Conservation (phyloP, 2,113 vertebrate species). For the Prochilodus magdalenae region DNA sequence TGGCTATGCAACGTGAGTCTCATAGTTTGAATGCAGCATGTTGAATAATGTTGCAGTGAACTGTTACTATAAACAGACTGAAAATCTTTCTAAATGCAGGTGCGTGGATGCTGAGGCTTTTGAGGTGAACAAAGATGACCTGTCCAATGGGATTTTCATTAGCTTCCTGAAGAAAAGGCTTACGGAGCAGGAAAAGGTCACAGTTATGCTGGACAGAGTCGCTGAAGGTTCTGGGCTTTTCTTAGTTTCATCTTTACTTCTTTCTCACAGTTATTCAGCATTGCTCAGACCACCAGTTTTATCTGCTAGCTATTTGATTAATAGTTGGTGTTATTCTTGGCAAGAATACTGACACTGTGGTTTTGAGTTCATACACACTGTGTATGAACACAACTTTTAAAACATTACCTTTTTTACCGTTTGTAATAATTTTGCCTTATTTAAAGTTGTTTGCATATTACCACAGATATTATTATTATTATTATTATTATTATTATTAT, state of each 20-base stretch:
- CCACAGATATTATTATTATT: not conserved
- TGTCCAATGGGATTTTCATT: conserved; percentile 85
- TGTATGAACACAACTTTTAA: no score
- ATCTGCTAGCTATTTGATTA: not conserved
- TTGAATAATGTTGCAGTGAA: not conserved
- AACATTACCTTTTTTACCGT: no score
- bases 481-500: not conserved
- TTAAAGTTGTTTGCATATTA: not conserved
- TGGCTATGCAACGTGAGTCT: conserved; percentile 87
- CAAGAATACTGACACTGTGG: not conserved
- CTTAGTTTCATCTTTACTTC: not conserved
- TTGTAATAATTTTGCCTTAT: not conserved
- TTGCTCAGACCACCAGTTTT: not conserved
- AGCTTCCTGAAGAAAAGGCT: conserved; percentile 83
- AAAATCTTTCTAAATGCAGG: conserved; percentile 62
- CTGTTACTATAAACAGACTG: not conserved
- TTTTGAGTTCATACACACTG: no score
- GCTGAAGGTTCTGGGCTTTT: conserved; percentile 83
- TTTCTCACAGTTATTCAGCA: not conserved
- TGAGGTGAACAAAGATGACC: conserved; percentile 80
- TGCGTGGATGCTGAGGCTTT: conserved; percentile 85
- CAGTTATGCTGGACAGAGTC: conserved; percentile 86
- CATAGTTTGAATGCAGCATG: not conserved
- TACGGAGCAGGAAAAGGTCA: conserved; percentile 86
- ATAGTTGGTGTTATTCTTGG: not conserved